phyloP scores from a whole-genome alignment of 2,797 vertebrate species.

The Pempheris klunzingeri region DNA sequence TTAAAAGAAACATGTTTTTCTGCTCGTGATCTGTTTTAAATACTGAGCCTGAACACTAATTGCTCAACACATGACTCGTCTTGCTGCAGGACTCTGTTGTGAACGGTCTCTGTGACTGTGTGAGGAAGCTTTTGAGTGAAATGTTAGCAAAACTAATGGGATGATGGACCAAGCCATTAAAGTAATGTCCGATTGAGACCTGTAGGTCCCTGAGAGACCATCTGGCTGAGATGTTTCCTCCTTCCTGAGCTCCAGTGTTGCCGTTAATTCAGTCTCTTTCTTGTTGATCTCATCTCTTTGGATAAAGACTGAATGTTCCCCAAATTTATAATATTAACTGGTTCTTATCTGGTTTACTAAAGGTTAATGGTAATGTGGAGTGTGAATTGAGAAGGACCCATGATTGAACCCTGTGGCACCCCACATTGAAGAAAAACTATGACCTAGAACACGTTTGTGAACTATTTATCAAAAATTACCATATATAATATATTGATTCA shows the following conservation, averaged over 20 bases:
- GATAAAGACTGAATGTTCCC: neutral
- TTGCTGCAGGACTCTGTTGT: neutral
- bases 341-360: neutral
- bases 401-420: conserved; percentile 18
- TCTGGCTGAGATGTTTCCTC: neutral
- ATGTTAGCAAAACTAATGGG: too few relatives aligned
- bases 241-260: neutral
- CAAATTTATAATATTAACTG: neutral
- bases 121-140: too few relatives aligned
- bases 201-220: neutral
- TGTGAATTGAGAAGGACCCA: neutral
- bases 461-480: neutral
- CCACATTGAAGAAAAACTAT: neutral
- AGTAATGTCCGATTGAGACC: neutral
- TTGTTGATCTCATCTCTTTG: neutral
- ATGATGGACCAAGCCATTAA: too few relatives aligned
- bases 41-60: too few relatives aligned
- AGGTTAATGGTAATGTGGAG: neutral
- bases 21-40: neutral
- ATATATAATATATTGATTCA: neutral
- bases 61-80: neutral
- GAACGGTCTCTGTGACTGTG: too few relatives aligned
- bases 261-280: neutral
- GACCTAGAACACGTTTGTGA: neutral
- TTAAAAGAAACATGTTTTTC: neutral